These are phyloP conservation scores for Pharmacophagus antenor DNA, from an alignment of 2,888 invertebrate genomes.

Conservation along the genomic window DNA sequence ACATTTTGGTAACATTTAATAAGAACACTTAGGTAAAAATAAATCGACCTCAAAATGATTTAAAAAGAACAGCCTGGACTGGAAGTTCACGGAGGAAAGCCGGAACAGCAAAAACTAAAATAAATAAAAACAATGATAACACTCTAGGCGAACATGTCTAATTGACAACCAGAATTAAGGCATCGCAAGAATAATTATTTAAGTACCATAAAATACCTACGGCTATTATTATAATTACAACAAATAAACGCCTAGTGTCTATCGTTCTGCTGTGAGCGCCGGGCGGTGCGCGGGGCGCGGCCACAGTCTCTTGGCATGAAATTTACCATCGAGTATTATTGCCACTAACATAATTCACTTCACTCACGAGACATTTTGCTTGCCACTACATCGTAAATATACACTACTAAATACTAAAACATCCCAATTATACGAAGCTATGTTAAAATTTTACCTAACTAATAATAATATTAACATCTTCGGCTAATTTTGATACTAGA, in stretches of 20 bases:
- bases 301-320: constrained; percentile 61
- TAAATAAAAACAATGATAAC: constrained; percentile 80
- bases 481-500: constrained; percentile 82
- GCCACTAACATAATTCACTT: constrained; percentile 68
- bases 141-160: constrained; percentile 81
- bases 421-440: constrained; percentile 82
- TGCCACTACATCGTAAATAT: constrained; percentile 71
- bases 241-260: constrained; percentile 75
- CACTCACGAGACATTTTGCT: constrained; percentile 69
- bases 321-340: constrained; percentile 77
- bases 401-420: constrained; percentile 79
- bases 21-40: constrained; percentile 83
- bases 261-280: constrained; percentile 55
- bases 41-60: constrained; percentile 82
- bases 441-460: constrained; percentile 80
- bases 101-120: constrained; percentile 78
- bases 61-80: constrained; percentile 82
- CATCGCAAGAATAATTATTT: constrained; percentile 82
- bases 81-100: constrained; percentile 80
- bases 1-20: constrained; percentile 83
- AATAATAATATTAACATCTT: constrained; percentile 81
- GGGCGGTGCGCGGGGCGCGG: constrained; percentile 35
- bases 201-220: constrained; percentile 82
- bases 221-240: constrained; percentile 81
- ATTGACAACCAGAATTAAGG: constrained; percentile 83